These are phyloP conservation scores for Drosophila setifemur DNA, from an alignment of 1,140 invertebrate genomes.

Conservation along the genomic window DNA sequence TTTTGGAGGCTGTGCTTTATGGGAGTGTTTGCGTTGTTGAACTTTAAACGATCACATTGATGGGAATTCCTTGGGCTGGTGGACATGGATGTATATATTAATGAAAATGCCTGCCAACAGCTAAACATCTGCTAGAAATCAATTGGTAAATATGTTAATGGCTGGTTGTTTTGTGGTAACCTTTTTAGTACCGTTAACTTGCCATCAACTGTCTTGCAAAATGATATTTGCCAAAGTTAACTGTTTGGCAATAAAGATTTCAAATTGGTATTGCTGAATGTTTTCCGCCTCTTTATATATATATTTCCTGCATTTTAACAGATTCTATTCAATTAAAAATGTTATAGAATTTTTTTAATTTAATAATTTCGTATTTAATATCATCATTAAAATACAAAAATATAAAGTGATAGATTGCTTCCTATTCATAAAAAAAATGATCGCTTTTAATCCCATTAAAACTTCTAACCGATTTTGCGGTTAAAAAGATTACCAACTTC, in stretches of 20 bases:
- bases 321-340: no score
- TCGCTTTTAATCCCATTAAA: slow-evolving; percentile 5
- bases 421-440: background rate
- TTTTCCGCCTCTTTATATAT: no score
- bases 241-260: background rate
- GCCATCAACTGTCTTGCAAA: background rate
- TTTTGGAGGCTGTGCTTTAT: slow-evolving; percentile 46
- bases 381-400: no score
- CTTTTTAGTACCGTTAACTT: background rate
- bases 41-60: slow-evolving; percentile 6
- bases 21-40: slow-evolving; percentile 25
- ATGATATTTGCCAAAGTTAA: background rate
- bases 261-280: no score
- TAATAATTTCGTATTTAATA: no score
- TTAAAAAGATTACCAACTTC: slow-evolving; percentile 33
- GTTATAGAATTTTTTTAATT: no score
- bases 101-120: background rate
- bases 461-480: slow-evolving; percentile 5
- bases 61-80: slow-evolving; percentile 11
- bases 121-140: background rate
- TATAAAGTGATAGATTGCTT: background rate
- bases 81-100: background rate
- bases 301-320: no score
- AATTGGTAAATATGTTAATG: background rate
- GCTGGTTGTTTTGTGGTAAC: background rate